Base-by-base conservation (phyloP, 2,113 vertebrate species). In the Macquaria ambigua region DNA sequence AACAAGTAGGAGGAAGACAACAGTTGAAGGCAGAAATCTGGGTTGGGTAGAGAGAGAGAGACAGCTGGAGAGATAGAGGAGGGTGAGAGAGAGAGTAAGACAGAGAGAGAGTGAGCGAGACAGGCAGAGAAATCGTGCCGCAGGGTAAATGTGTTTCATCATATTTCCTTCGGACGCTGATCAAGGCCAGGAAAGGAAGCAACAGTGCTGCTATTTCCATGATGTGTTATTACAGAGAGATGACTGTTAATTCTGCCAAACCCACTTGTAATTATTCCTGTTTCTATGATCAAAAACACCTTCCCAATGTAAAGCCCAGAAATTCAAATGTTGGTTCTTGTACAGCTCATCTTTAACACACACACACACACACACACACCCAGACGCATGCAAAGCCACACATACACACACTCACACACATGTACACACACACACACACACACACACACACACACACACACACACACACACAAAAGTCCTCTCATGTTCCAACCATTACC, bases 401-500 rank as follows among this genome's bases (percentile, higher is more conserved):
- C 23, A 69, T 62, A 63, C 72, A 73, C 74, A 74, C 72, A 79
- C 80, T 4, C 37, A 39, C 37, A 4, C 73, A 39, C 48, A 68
- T n/a, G n/a, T n/a, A n/a, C n/a, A n/a, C n/a, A n/a, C 67, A 63
- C 72, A 73, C 74, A 81, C 50, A 39, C 37, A 39, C 37, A 39
- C 37, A 4, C 73, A 39, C 48, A 68, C 20, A 52, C 53, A 39
- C 56, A 56, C 69, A 69, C 68, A 74, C 74, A 71, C 74, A 63
- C 71, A 48, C 56, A 83, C 70, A 46, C 15, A 74, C 72, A 79
- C 80, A 58, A 8, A 18, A 2, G 64, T 88, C 81, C 82, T 92
- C 88, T 93, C 89, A 91, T 94, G 91, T 89, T 89, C 75, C 82
- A 90, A 58, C 82, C 81, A 95, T 95, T 95, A 94, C 61, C 93